Evolutionary conservation across 2,797 vertebrate species (phyloP).

Genomic region (Nothura maculosa): DNA sequence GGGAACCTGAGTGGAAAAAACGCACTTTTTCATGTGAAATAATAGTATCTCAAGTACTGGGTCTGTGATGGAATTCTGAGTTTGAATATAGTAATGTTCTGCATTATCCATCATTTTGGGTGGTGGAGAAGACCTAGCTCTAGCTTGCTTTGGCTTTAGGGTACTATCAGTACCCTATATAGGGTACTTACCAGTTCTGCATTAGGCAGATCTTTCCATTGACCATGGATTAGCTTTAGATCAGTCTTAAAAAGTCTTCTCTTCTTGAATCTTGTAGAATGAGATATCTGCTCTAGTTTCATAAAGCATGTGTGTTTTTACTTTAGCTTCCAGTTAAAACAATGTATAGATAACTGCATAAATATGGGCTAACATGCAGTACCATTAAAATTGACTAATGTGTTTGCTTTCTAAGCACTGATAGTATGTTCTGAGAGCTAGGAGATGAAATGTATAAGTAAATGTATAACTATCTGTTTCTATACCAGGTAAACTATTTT

Average conservation of each 20-base stretch:
- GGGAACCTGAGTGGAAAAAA: not conserved
- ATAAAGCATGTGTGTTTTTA: not conserved
- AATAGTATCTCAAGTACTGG: not conserved
- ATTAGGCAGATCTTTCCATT: not conserved
- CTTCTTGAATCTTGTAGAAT: not conserved
- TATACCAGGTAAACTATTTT: not conserved
- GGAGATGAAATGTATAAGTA: not conserved
- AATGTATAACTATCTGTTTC: not conserved
- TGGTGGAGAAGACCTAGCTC: not conserved
- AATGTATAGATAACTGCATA: not conserved
- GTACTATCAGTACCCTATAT: too few species aligned
- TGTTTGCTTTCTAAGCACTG: not conserved
- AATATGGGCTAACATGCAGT: not conserved
- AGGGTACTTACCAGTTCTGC: too few species aligned
- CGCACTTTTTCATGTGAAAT: not conserved
- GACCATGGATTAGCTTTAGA: not conserved
- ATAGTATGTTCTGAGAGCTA: not conserved
- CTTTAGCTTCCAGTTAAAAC: not conserved
- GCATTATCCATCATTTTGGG: not conserved
- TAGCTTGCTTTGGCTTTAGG: not conserved
- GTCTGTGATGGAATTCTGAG: not conserved
- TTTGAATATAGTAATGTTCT: not conserved
- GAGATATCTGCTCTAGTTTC: not conserved
- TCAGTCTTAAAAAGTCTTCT: not conserved
- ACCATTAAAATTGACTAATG: not conserved